Evolutionary conservation across 2,113 vertebrate genomes (phyloP).

Genomic region (Falco punctatus): DNA sequence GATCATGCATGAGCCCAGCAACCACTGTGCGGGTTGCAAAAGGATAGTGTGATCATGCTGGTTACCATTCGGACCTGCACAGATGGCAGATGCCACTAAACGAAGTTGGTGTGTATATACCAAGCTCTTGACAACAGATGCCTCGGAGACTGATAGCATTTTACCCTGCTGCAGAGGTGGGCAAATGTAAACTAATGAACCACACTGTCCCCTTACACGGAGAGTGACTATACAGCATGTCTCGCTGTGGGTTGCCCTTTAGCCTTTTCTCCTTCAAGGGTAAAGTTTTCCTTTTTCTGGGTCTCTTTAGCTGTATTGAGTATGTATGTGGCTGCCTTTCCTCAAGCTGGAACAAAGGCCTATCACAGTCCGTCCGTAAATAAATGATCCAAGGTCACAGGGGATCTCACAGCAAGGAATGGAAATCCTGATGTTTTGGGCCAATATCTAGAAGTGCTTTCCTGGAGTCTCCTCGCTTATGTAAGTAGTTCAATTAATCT

Average conservation of each 20-base stretch:
- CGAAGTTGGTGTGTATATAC: neutral
- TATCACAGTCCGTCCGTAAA: rapidly evolving
- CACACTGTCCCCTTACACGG: neutral
- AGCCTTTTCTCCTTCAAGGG: neutral
- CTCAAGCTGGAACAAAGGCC: neutral
- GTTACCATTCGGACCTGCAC: neutral
- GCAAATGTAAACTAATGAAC: neutral
- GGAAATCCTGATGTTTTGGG: neutral
- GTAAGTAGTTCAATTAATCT: neutral
- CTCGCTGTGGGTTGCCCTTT: neutral
- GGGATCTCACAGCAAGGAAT: neutral
- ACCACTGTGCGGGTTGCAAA: rapidly evolving
- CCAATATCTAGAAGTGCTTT: neutral
- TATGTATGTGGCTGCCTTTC: neutral
- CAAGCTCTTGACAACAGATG: neutral
- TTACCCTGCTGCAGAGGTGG: neutral
- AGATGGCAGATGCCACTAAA: neutral
- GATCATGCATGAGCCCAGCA: neutral
- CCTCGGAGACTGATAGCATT: neutral
- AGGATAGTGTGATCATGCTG: rapidly evolving
- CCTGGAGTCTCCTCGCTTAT: neutral
- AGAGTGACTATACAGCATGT: neutral
- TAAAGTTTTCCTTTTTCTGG: neutral
- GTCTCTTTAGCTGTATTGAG: neutral
- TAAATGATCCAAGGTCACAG: neutral